Base-by-base conservation (phyloP, 2,888 invertebrate genomes). In the Choreutis nemorana region DNA sequence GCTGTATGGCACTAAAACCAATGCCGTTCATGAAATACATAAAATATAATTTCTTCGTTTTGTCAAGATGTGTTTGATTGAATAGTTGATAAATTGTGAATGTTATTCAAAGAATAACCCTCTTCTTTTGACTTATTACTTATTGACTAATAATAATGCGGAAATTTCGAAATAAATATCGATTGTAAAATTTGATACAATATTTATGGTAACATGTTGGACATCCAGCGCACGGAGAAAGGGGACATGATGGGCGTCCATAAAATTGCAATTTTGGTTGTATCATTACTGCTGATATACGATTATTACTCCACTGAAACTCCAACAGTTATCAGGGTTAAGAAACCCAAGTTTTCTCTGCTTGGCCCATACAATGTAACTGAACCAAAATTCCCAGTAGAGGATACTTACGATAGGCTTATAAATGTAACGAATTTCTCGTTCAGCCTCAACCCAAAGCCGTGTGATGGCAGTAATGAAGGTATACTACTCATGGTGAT, bases 361-460 rank as follows among this genome's bases (percentile, higher is more conserved):
- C 42, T 64, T 4, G 57, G 52, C 0, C 67, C 67, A 2, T 50
- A 53, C 18, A 58, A 60, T 25, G 40, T 37, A 1, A 44, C 50
- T 0, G 37, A 36, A 5, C 28, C 39, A 2, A 15, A 26, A 3
- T 4, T 26, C 3, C 12, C 33, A n/a, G 39, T 50, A 0, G 45
- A 48, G 3, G 67, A 67, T 43, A 42, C 44, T n/a, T 10, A 8
- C 10, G 39, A 54, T 4, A 50, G 55, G 11, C 57, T 86, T 30
- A 82, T 86, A 23, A 81, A 86, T 52, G 55, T 89, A 26, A 66
- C 73, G 26, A 66, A 83, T 45, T 89, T 90, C 50, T 58, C 67
- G 9, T 89, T 87, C 53, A 62, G 67, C 29, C 80, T 86, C 23
- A 81, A 83, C 38, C 83, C 86, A 30, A 62, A 75, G 12, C 71